Evolutionary conservation across 2,797 vertebrate species (phyloP).

Genomic region (Strix occidentalis): DNA sequence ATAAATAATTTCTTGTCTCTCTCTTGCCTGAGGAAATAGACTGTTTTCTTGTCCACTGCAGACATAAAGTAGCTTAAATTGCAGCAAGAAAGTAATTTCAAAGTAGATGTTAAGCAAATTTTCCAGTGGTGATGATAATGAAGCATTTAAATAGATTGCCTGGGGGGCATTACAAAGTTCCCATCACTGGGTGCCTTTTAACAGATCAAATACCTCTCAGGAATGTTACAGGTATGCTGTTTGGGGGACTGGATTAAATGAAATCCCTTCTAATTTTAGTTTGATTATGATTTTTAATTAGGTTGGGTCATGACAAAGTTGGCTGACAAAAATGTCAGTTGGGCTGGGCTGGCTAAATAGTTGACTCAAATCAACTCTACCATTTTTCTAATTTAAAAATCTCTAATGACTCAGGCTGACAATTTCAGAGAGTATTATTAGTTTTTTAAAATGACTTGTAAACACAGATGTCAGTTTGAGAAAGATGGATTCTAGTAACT

Average conservation of each 20-base stretch:
- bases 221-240: neutral
- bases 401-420: neutral
- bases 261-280: neutral
- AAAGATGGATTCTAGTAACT: neutral
- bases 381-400: conserved; percentile 19
- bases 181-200: neutral
- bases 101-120: neutral
- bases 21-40: neutral
- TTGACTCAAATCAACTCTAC: neutral
- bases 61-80: neutral
- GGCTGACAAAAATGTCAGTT: neutral
- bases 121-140: neutral
- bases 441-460: conserved; percentile 26
- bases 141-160: neutral
- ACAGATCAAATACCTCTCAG: neutral
- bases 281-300: conserved; percentile 21
- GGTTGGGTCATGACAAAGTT: neutral
- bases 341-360: neutral
- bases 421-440: neutral
- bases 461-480: neutral
- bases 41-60: neutral
- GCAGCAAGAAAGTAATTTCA: neutral
- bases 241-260: neutral
- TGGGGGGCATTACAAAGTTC: neutral
- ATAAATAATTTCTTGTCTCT: neutral